phyloP scores from a whole-genome alignment of 2,888 invertebrate species.

The Ochropleura leucogaster region DNA sequence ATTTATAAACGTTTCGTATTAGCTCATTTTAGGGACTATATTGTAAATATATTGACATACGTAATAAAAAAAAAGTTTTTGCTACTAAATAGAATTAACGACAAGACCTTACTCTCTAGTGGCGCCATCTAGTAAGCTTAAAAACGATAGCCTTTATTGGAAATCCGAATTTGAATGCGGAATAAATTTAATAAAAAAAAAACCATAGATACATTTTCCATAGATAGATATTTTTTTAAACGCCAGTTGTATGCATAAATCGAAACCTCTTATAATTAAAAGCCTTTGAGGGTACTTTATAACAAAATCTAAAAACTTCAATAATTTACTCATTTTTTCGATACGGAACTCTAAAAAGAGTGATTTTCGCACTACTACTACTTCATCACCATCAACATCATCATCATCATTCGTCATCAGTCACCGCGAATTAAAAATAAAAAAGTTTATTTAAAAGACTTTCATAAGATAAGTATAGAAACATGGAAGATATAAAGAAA shows the following conservation, averaged over 20 bases:
- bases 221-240: too few relatives aligned
- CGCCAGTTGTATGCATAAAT: neutral
- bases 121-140: too few relatives aligned
- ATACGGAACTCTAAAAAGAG: slow-evolving; percentile 43
- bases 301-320: neutral
- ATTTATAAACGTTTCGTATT: too few relatives aligned
- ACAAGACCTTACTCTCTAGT: too few relatives aligned
- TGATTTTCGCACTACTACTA: slow-evolving; percentile 22
- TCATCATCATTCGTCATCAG: slow-evolving; percentile 31
- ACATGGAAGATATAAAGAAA: slow-evolving; percentile 58
- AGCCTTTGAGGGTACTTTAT: neutral
- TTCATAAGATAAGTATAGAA: slow-evolving; percentile 47
- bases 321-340: neutral
- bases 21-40: too few relatives aligned
- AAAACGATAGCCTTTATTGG: neutral
- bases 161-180: neutral
- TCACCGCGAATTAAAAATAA: slow-evolving; percentile 37
- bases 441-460: slow-evolving; percentile 31
- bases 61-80: too few relatives aligned
- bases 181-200: neutral
- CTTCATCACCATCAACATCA: slow-evolving; percentile 28
- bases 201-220: neutral
- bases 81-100: too few relatives aligned
- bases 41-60: too few relatives aligned
- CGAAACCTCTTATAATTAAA: neutral